Percentiles rank a stretch among this genome's conserved stretches.
Conservation (phyloP, 1,140 invertebrate species). For the Drosophila insularis region DNA sequence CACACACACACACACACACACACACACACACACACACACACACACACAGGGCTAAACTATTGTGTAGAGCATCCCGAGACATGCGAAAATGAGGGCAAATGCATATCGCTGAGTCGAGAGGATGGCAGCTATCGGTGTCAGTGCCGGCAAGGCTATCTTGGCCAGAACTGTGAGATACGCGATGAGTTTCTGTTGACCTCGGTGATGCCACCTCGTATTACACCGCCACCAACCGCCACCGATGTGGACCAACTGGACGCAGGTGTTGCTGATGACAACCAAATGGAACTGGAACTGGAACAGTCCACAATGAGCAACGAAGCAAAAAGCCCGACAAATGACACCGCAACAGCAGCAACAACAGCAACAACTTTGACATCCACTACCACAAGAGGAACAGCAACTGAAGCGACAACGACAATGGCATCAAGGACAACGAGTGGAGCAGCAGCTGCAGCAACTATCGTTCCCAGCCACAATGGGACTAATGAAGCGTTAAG, state of each 20-base stretch:
- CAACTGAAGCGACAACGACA: slow-evolving; percentile 15
- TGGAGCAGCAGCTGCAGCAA: slow-evolving; percentile 15
- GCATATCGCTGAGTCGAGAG: slow-evolving; percentile 88
- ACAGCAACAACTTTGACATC: slow-evolving; percentile 4
- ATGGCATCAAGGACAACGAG: background rate
- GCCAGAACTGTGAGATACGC: slow-evolving; percentile 85
- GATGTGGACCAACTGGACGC: slow-evolving; percentile 5
- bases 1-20: slow-evolving; percentile 64
- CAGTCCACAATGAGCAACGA: slow-evolving; percentile 35
- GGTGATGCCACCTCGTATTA: slow-evolving; percentile 81
- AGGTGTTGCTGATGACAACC: slow-evolving; percentile 49
- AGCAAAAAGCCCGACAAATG: slow-evolving; percentile 48
- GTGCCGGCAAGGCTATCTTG: slow-evolving; percentile 85
- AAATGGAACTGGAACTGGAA: slow-evolving; percentile 3
- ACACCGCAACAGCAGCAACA: slow-evolving; percentile 30
- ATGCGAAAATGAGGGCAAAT: slow-evolving; percentile 91
- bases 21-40: background rate
- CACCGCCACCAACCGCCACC: slow-evolving; percentile 54
- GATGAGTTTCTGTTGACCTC: slow-evolving; percentile 81
- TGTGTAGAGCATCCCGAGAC: slow-evolving; percentile 88
- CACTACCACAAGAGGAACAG: slow-evolving; percentile 12
- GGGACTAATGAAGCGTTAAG: slow-evolving; percentile 77
- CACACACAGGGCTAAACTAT: slow-evolving; percentile 87
- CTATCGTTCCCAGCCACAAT: slow-evolving; percentile 57
- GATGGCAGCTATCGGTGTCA: slow-evolving; percentile 89